Evolutionary conservation across 2,113 vertebrate genomes (phyloP), one percentile per base, ranked within the genome.

Genomic region (Ondatra zibethicus): DNA sequence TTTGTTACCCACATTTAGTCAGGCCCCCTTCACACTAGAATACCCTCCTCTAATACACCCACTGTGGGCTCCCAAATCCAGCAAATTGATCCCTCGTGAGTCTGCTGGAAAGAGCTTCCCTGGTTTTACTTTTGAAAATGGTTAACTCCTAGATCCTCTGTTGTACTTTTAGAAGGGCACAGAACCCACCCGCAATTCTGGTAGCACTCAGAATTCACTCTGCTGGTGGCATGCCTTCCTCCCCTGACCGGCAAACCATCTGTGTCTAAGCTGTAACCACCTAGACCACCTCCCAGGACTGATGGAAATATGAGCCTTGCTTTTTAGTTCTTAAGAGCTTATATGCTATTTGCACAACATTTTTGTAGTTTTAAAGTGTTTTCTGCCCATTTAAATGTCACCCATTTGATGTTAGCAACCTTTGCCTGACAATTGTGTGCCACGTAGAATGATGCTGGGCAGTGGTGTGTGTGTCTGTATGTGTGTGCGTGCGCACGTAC

Each of bases 1-100:
- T 23, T 33, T 12, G 5, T 3, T 4, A 1, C 1, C 13, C 8
- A 3, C 0, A 0, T 3, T 11, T 33, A 19, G 6, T 19, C 66
- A 33, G 65, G 55, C 25, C n/a, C 52, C 33, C 52, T 47, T 61
- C 47, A 11, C n/a, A 0, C 6, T 12, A 50, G 1, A 29, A 33
- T 3, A 17, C 68, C 36, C 23, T 55, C 66, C 45, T n/a, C 45
- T 0, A 11, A n/a, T 3, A 2, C 1, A 21, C 1, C n/a, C 68
- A 39, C 5, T 0, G 7, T 36, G 77, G 70, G 42, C 33, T 73
- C 61, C 45, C 42, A 45, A 36, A 4, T 27, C 23, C 52, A 19
- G 81, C 16, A 63, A 50, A 9, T 31, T 29, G 42, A 21, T 68
- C 75, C 70, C 68, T 3, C 55, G 58, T 58, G 27, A 8, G 23